Percentiles rank a stretch among this genome's conserved stretches.
These are phyloP conservation scores for Drosophila greeni DNA, from an alignment of 2,888 invertebrate species.

Conservation along the genomic window DNA sequence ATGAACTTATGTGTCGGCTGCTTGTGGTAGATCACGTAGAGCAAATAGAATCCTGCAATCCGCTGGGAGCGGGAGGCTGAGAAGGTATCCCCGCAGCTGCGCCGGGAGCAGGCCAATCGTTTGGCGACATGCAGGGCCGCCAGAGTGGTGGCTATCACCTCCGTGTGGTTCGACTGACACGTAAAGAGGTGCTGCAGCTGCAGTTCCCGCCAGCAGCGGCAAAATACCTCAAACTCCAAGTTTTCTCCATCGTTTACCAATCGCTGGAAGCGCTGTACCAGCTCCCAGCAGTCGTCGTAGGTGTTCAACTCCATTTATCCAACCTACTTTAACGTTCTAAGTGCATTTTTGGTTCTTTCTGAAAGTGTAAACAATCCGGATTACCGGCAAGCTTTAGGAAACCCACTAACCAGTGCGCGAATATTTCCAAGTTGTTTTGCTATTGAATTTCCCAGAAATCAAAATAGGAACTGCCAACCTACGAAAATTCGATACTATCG, in stretches of 20 bases:
- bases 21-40: conserved; percentile 74
- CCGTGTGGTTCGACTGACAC: conserved; percentile 62
- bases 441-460: conserved; percentile 20
- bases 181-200: conserved; percentile 71
- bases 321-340: background rate
- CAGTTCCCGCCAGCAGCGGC: conserved; percentile 63
- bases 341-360: background rate
- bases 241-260: conserved; percentile 16
- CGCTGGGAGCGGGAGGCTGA: conserved; percentile 47
- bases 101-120: conserved; percentile 56
- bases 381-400: too few species aligned
- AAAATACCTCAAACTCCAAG: conserved; percentile 65
- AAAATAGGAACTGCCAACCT: conserved; percentile 10
- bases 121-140: conserved; percentile 67
- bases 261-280: conserved; percentile 44
- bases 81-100: conserved; percentile 39
- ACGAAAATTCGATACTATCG: background rate
- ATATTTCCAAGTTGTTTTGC: conserved; percentile 31
- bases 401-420: background rate
- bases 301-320: conserved; percentile 48
- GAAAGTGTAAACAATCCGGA: conserved; percentile 21
- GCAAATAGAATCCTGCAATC: conserved; percentile 68
- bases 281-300: conserved; percentile 55
- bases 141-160: conserved; percentile 69
- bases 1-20: conserved; percentile 73